phyloP scores from a whole-genome alignment of 1,140 invertebrate species.

The Dinothrombium tinctorium region DNA sequence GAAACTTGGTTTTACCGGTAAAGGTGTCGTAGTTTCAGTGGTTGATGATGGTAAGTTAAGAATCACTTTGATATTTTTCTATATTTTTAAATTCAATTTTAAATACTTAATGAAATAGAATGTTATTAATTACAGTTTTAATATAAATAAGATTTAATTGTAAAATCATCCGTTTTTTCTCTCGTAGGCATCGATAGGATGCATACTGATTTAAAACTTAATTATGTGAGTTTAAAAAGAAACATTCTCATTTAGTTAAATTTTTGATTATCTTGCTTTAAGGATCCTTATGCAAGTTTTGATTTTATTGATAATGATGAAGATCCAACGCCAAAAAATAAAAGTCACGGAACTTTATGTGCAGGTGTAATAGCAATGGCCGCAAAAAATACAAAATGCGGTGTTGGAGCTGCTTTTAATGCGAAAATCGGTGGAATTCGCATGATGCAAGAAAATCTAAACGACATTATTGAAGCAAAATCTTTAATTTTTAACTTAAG shows the following conservation, averaged over 20 bases:
- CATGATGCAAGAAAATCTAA: constrained; percentile 82
- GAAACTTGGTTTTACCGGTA: constrained; percentile 81
- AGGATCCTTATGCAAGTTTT: constrained; percentile 76
- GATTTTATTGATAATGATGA: constrained; percentile 73
- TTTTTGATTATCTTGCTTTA: too few relatives aligned
- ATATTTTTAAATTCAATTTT: too few relatives aligned
- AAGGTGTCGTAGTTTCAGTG: constrained; percentile 81
- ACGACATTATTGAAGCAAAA: constrained; percentile 78
- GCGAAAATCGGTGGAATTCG: constrained; percentile 76
- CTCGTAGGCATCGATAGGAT: constrained; percentile 53
- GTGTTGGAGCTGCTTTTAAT: constrained; percentile 78
- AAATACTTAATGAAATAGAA: too few relatives aligned
- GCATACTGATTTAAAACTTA: constrained; percentile 69
- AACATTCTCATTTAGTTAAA: too few relatives aligned
- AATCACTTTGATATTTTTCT: background rate
- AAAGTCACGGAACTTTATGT: constrained; percentile 56
- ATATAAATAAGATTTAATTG: too few relatives aligned
- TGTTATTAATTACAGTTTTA: background rate
- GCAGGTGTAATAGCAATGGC: constrained; percentile 82
- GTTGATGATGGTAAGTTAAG: constrained; percentile 57
- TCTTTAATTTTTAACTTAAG: constrained; percentile 71
- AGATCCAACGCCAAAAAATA: constrained; percentile 26
- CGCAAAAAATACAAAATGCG: constrained; percentile 75
- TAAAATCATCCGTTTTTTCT: constrained; percentile 3
- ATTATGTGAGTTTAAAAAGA: constrained; percentile 79